Base-by-base conservation (phyloP, 2,797 vertebrate genomes). In the Pseudochaenichthys georgianus region DNA sequence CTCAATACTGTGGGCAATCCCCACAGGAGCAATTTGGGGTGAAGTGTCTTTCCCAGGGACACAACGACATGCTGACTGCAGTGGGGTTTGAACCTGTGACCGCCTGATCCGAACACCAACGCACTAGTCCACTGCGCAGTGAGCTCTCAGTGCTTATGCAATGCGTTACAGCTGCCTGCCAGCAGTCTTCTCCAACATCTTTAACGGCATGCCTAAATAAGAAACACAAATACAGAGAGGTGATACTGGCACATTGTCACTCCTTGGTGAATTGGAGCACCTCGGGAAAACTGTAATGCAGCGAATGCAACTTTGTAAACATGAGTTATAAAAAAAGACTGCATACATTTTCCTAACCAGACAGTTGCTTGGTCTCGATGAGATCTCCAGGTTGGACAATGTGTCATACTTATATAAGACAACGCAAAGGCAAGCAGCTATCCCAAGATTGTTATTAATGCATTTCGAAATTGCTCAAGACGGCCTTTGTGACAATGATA, bases 381-480 rank as follows among this genome's bases (percentile, higher is more conserved):
- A 86, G 68, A 82, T 89, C 80, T 83, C 73, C 77, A 64, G 75
- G 81, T 84, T 69, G 55, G 61, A 80, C 57, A 0, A 78, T 78
- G 81, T 77, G 70, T 87, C 77, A 81, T 69, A 52, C 80, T 88
- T 83, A 85, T 59, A 79, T 78, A 86, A 80, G 65, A 82, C 65
- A 75, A 73, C 16, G n/a, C 42, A 69, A 77, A 72, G 19, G 52
- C 61, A 50, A 59, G 23, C 23, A 58, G 72, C 61, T 61, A 55
- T 64, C 62, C 51, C 69, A 59, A 46, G 38, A 80, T 54, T 38
- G 57, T 71, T 80, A 75, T 71, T 70, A 74, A 86, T 81, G 61
- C 15, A 42, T 77, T 63, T 41, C 65, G 31, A 81, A 42, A 71
- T 60, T 60, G 64, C 48, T 54, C 28, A 34, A 47, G 47, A 63